Evolutionary conservation across 2,113 vertebrate species (phyloP), one percentile per base, ranked within the genome.

Genomic region (Gadus macrocephalus): DNA sequence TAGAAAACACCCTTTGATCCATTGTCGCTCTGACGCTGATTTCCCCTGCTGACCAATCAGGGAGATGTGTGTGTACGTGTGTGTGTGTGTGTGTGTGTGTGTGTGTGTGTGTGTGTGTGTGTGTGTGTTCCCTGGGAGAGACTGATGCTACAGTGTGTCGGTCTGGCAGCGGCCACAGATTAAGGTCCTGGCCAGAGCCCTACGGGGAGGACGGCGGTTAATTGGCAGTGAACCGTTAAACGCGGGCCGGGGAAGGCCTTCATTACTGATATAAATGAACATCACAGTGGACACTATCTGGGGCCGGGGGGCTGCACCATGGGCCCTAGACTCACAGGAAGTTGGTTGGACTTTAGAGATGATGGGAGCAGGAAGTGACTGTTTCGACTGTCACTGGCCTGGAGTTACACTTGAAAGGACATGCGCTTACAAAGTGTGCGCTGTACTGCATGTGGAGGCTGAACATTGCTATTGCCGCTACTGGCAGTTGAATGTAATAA

Each of bases 181-280:
- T 83, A 80, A 67, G 72, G 78, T 74, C 64, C 62, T 9, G 42
- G 67, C 75, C 14, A 59, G 73, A 19, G 63, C 58, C 78, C 85
- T 81, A 77, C 35, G 55, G 83, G 82, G 78, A 81, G 72, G 66
- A 77, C 69, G 66, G 74, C 22, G 68, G 86, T 90, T 91, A 89
- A 90, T 89, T 89, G 86, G 76, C 80, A 83, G 77, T 84, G 84
- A 85, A 85, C 86, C 64, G 77, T 91, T 89, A 87, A 89, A 88
- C 83, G 82, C 68, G 77, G 42, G 72, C 75, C 65, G 66, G 65
- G 70, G 28, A 63, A 14, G 70, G 61, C 78, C 78, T 78, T 88
- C 81, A 82, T 86, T 86, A 83, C 78, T 76, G 73, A 75, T 72
- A 83, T 66, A 82, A 89, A 89, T 88, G 83, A 86, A 73, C 76